Percentiles rank a stretch among this genome's conserved stretches.
phyloP scores from a whole-genome alignment of 2,888 invertebrate species.

The Ochropleura plecta region DNA sequence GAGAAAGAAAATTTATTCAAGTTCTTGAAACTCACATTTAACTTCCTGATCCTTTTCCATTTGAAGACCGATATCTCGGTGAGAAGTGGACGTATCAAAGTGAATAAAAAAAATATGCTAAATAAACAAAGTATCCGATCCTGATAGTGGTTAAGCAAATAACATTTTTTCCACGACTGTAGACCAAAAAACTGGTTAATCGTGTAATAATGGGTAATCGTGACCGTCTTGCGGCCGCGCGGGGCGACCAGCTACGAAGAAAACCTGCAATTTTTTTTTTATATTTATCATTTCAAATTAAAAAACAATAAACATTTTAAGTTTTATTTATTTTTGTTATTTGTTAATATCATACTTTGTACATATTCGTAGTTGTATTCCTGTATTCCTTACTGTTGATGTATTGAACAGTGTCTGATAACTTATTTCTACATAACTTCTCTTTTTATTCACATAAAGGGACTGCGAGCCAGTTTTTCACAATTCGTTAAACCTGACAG shows the following conservation, averaged over 20 bases:
- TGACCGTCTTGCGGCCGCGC: conserved; percentile 58
- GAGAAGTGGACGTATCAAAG: too few relatives aligned
- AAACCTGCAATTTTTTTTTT: conserved; percentile 6
- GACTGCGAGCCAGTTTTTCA: conserved; percentile 12
- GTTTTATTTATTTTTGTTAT: not conserved
- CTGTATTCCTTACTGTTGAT: conserved; percentile 17
- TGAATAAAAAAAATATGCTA: too few relatives aligned
- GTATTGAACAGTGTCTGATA: conserved; percentile 43
- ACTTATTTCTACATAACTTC: not conserved
- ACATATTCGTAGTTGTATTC: conserved; percentile 51
- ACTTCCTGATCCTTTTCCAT: too few relatives aligned
- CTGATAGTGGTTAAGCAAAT: too few relatives aligned
- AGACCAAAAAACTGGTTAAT: too few relatives aligned
- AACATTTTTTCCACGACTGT: too few relatives aligned
- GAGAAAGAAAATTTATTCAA: too few relatives aligned
- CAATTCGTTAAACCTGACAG: conserved; percentile 4
- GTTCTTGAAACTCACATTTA: too few relatives aligned
- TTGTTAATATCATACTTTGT: conserved; percentile 27
- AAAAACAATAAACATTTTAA: too few relatives aligned
- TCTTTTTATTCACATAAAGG: conserved; percentile 57
- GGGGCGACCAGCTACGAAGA: conserved; percentile 31
- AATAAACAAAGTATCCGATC: too few relatives aligned
- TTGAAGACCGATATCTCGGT: too few relatives aligned
- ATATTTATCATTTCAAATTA: too few relatives aligned
- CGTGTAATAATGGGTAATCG: conserved; percentile 64